Base-by-base conservation (phyloP, 2,113 vertebrate species). In the Onychorhynchus coronatus region DNA sequence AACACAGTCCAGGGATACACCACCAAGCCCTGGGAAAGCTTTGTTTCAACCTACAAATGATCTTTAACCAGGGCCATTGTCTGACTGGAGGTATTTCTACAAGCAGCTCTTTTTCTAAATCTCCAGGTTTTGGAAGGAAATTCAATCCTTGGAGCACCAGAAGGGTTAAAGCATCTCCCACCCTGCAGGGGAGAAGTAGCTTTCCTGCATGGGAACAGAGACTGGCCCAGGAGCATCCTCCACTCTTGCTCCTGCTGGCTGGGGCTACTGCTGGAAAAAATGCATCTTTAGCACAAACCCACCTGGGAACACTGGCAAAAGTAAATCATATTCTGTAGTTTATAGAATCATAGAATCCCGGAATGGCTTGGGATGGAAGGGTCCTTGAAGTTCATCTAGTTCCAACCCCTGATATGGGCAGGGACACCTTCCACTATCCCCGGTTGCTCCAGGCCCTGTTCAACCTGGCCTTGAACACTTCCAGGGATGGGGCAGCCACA, bases 321-420 rank as follows among this genome's bases (percentile, higher is more conserved):
- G 16, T 4, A 35, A 75, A 19, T 21, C 3, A 3, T 8, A 10
- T 52, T 55, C 62, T 41, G 39, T 23, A 23, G 21, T 14, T 35
- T 41, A 37, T 28, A 24, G 39, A 67, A 39, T 14, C 13, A 46
- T 0, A 25, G n/a, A 31, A 55, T 28, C 0, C 0, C n/a, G 33
- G 10, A 42, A 37, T 19, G 47, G 12, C 27, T 63, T 62, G 25
- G 12, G 22, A 23, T 47, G 31, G 25, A 55, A 62, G n/a, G 4
- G 14, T 16, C 21, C 25, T 47, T 52, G 27, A 62, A 70, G 71
- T 7, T 55, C 16, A 27, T 35, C 14, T 1, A 3, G 3, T 84
- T 42, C 49, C 31, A 76, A 2, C 11, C 30, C 5, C 16, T 49
- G 47, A 25, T 25, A 5, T 35, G 41, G 39, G 21, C 47, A 76